phyloP scores from a whole-genome alignment of 2,113 vertebrate species.

The Colius striatus region DNA sequence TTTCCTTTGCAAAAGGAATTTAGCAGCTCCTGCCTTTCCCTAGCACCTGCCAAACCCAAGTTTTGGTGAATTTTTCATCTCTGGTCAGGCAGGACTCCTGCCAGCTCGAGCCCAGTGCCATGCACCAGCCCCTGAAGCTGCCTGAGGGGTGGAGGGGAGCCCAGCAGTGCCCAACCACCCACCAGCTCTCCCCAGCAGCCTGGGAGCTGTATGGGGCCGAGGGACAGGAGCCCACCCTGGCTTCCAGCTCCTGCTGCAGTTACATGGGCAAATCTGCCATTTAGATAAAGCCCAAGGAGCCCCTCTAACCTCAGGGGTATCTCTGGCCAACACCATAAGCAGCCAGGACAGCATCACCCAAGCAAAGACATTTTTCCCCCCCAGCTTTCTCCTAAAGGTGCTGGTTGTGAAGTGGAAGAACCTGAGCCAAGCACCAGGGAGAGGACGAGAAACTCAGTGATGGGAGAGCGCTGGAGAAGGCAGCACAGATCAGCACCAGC shows the following conservation, averaged over 20 bases:
- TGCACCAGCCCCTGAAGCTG: background rate
- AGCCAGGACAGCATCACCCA: background rate
- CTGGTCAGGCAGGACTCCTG: background rate
- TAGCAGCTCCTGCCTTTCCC: background rate
- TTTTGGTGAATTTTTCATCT: background rate
- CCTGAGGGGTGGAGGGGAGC: background rate
- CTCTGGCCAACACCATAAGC: fast-evolving
- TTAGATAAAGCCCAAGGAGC: background rate
- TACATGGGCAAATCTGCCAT: background rate
- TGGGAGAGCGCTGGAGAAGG: background rate
- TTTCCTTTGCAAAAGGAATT: background rate
- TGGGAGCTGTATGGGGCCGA: background rate
- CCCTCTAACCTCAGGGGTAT: background rate
- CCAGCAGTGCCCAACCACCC: background rate
- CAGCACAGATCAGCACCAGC: fast-evolving
- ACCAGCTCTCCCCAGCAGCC: background rate
- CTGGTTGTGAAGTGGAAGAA: background rate
- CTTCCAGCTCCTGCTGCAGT: background rate
- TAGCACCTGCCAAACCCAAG: background rate
- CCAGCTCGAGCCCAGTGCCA: background rate
- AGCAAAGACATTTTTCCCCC: background rate
- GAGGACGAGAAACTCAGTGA: fast-evolving
- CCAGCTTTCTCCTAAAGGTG: background rate
- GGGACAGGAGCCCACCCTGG: background rate
- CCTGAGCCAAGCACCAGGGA: fast-evolving